Evolutionary conservation across 2,888 invertebrate species (phyloP).

Genomic region (Arrhopalites spinosus): DNA sequence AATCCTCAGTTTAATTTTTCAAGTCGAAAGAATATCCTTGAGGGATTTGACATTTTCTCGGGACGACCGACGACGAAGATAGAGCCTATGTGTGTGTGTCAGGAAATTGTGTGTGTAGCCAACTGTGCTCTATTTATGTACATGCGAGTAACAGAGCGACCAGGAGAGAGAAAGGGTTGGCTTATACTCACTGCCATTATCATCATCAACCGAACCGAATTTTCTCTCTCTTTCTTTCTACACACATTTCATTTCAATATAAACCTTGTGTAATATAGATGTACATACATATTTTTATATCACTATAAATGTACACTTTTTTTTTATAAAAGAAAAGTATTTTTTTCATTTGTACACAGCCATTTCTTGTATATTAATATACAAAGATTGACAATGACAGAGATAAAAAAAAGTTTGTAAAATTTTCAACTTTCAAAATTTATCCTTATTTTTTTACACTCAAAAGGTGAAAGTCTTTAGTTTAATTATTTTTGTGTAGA

Average conservation of each 20-base stretch:
- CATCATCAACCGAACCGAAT: slow-evolving; percentile 35
- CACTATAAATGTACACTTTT: not conserved
- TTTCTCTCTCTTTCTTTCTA: slow-evolving; percentile 11
- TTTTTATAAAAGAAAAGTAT: not conserved
- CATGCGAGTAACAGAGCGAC: slow-evolving; percentile 6
- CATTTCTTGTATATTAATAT: too few species aligned
- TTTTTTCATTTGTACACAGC: not conserved
- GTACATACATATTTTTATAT: not conserved
- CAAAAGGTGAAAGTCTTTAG: too few species aligned
- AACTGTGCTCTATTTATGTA: not conserved
- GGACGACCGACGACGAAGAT: slow-evolving; percentile 27
- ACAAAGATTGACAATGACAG: not conserved
- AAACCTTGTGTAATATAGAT: not conserved
- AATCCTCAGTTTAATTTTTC: slow-evolving; percentile 42
- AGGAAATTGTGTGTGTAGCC: not conserved
- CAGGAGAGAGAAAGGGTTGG: not conserved
- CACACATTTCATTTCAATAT: not conserved
- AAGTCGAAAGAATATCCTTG: slow-evolving; percentile 43
- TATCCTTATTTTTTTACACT: too few species aligned
- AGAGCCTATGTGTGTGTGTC: not conserved
- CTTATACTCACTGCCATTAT: slow-evolving; percentile 20
- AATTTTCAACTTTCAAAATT: too few species aligned
- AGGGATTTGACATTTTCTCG: slow-evolving; percentile 43
- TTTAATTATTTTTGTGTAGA: too few species aligned
- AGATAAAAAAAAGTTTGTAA: not conserved